Percentiles rank a stretch among this genome's conserved stretches.
These are phyloP conservation scores for Parapristionchus giblindavisi DNA, from an alignment of 2,888 invertebrate species.

Conservation along the genomic window DNA sequence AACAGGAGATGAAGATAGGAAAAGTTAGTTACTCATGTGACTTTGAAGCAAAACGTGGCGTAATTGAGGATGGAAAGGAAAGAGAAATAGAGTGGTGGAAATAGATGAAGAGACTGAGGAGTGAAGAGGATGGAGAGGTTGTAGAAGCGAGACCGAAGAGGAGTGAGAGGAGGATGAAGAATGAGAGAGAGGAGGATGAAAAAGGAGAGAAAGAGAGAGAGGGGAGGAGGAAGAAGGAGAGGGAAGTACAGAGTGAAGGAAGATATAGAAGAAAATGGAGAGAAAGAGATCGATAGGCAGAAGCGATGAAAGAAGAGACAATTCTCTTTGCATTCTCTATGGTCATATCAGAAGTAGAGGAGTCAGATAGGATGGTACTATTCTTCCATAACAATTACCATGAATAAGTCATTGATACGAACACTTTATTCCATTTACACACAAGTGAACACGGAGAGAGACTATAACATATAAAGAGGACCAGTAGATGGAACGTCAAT, in stretches of 20 bases:
- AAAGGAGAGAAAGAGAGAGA: conserved; percentile 19
- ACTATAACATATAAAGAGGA: conserved; percentile 5
- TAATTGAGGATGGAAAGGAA: conserved; percentile 15
- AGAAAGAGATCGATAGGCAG: conserved; percentile 28
- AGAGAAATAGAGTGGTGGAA: conserved; percentile 19
- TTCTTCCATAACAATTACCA: no score
- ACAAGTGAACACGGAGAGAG: neutral
- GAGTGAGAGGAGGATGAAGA: neutral
- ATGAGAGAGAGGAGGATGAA: conserved; percentile 14
- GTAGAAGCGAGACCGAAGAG: conserved; percentile 4
- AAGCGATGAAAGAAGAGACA: conserved; percentile 9
- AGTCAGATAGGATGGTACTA: no score
- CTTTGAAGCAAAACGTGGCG: neutral
- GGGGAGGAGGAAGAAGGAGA: conserved; percentile 36
- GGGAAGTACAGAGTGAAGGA: conserved; percentile 37
- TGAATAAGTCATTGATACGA: no score
- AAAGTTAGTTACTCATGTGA: no score
- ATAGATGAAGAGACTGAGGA: neutral
- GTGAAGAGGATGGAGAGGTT: conserved; percentile 26
- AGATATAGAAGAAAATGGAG: conserved; percentile 9
- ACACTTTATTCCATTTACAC: conserved; percentile 11
- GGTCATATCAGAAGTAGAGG: conserved; percentile 26
- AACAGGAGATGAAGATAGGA: neutral
- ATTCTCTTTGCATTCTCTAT: neutral
- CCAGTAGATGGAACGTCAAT: conserved; percentile 32